Base-by-base conservation (phyloP, 2,113 vertebrate species). In the Notarius quadriscutis region DNA sequence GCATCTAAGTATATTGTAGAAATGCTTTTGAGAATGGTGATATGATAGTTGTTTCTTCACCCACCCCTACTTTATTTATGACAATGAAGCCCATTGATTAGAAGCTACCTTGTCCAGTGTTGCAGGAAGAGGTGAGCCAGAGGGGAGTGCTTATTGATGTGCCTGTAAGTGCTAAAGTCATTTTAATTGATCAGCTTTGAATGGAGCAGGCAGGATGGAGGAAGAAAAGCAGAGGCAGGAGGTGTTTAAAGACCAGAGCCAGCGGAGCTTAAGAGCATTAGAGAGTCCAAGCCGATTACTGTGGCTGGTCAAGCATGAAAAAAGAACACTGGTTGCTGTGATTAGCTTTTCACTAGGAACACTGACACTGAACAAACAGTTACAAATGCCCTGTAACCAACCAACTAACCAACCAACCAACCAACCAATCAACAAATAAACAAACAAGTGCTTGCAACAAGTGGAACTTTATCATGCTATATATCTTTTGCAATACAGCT, bases 171-270 rank as follows among this genome's bases (percentile, higher is more conserved):
- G 91, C 93, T 92, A 91, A 90, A 94, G 93, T 95, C 93, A 92
- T 96, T 97, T 96, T 92, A 95, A 97, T 96, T 91, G 96, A 97
- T 95, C 94, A 91, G 86, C 89, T 84, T 92, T 91, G 94, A 94
- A 95, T 93, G 72, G 87, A 83, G 74, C 89, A 63, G 88, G 85
- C 91, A 89, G 89, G 50, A 71, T 84, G 89, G 90, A 88, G 81
- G 89, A 90, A 65, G 86, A 87, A 77, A 77, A 53, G 22, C 74
- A 77, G 22, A 80, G 72, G 9, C 53, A 62, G 92, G 87, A 90
- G 88, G 85, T 88, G 85, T 87, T 87, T 63, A 62, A 69, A 85
- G 82, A 84, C 78, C 27, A 80, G 63, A 62, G 88, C 78, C 89
- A 86, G 87, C 81, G 89, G 90, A 93, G 92, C 88, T 93, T 92